These are phyloP conservation scores for Peromyscus leucopus DNA, from an alignment of 2,113 vertebrate species.

Conservation along the genomic window DNA sequence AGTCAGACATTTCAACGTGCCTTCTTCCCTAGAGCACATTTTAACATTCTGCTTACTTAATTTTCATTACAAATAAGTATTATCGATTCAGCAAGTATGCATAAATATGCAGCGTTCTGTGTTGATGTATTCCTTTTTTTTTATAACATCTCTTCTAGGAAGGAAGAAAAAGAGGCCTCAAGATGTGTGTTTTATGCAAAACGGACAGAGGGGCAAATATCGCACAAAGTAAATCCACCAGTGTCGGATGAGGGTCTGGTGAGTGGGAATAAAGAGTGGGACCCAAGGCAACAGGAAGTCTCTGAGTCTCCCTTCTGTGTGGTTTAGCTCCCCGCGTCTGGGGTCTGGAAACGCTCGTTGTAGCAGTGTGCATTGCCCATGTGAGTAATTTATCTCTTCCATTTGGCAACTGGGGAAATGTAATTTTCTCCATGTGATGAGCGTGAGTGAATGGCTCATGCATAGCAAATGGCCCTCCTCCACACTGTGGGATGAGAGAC, in stretches of 20 bases:
- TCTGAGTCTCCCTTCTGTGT: not conserved
- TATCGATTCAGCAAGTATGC: conserved; percentile 66
- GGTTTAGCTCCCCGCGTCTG: not conserved
- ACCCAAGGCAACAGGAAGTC: not conserved
- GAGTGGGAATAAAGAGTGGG: not conserved
- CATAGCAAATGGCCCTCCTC: conserved; percentile 63
- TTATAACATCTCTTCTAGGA: conserved; percentile 54
- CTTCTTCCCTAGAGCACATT: conserved; percentile 53
- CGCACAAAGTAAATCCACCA: not conserved
- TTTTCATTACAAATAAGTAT: conserved; percentile 73
- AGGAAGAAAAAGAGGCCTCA: conserved; percentile 52
- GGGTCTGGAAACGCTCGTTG: conserved; percentile 48
- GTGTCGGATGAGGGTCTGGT: not conserved
- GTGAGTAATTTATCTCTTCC: conserved; percentile 66
- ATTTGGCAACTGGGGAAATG: conserved; percentile 68
- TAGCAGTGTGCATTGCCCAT: conserved; percentile 47
- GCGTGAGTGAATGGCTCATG: conserved; percentile 55
- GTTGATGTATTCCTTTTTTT: conserved; percentile 63
- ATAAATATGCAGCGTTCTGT: conserved; percentile 63
- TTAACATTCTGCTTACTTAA: conserved; percentile 72
- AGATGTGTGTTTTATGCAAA: conserved; percentile 37
- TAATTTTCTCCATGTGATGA: conserved; percentile 68
- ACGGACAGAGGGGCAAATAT: not conserved
- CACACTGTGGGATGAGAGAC: conserved; percentile 21
- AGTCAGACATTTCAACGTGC: not conserved